These are phyloP conservation scores for Druceiella hillmani DNA, from an alignment of 2,888 invertebrate species.

Conservation along the genomic window DNA sequence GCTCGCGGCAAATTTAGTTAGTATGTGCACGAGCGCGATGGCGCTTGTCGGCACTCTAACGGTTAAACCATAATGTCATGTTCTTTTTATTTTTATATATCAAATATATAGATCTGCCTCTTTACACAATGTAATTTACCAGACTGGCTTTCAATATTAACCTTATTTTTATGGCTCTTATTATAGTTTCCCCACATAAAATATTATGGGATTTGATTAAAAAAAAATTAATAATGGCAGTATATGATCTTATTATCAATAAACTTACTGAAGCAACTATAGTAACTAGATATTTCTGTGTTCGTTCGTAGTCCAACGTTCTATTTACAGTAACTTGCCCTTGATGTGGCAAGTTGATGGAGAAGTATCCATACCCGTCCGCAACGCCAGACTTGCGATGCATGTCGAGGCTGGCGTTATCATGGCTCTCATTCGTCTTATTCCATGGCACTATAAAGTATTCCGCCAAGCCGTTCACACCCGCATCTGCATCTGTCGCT, in stretches of 20 bases:
- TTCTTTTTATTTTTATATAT: no score
- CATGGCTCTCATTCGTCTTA: slow-evolving; percentile 46
- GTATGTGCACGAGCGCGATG: no score
- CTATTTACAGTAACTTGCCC: slow-evolving; percentile 83
- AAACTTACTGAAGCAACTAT: slow-evolving; percentile 80
- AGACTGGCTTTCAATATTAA: no score
- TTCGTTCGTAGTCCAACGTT: slow-evolving; percentile 83
- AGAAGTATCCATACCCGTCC: slow-evolving; percentile 79
- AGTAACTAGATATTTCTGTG: slow-evolving; percentile 81
- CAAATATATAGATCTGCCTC: no score
- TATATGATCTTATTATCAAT: neutral
- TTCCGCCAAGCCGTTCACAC: slow-evolving; percentile 83
- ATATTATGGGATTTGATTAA: no score
- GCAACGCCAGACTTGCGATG: slow-evolving; percentile 48
- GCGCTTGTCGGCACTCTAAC: no score
- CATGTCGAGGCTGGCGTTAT: slow-evolving; percentile 37
- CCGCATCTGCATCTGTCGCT: slow-evolving; percentile 78
- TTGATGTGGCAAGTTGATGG: slow-evolving; percentile 83
- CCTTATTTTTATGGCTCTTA: no score
- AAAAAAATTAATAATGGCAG: no score
- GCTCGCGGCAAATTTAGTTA: no score
- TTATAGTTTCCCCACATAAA: no score
- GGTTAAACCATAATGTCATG: no score
- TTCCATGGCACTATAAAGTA: slow-evolving; percentile 77
- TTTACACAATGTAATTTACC: no score